Conservation (phyloP, 1,140 invertebrate species). For the Cyrtorhinus lividipennis region DNA sequence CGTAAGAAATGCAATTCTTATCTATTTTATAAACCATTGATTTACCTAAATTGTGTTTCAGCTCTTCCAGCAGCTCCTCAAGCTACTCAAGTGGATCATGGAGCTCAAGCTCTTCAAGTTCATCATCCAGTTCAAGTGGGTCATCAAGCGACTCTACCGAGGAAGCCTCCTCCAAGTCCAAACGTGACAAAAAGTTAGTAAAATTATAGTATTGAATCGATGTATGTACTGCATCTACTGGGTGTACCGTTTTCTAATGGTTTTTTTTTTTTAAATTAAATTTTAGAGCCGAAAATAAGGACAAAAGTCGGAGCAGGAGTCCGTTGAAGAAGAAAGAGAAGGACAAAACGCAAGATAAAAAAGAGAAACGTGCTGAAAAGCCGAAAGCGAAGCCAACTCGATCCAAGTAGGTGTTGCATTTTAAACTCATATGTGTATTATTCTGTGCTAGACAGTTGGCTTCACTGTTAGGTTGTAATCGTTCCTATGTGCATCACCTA, state of each 20-base stretch:
- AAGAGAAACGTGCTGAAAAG: constrained; percentile 30
- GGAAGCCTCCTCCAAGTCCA: constrained; percentile 28
- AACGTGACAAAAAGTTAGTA: background rate
- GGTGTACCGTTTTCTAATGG: background rate
- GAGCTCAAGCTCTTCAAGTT: constrained; percentile 45
- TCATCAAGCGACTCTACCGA: constrained; percentile 39
- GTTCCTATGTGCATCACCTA: no score
- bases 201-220: no score
- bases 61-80: constrained; percentile 55
- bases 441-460: no score
- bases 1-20: no score
- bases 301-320: constrained; percentile 35
- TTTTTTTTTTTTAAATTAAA: constrained; percentile 5
- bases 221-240: no score
- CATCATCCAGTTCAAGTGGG: constrained; percentile 48
- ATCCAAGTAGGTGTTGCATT: constrained; percentile 33
- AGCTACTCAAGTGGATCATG: constrained; percentile 40
- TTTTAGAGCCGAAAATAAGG: constrained; percentile 28
- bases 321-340: constrained; percentile 34
- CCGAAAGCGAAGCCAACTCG: constrained; percentile 40
- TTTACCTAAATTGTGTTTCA: background rate
- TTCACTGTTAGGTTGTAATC: no score
- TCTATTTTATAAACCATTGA: no score
- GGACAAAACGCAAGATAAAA: constrained; percentile 30
- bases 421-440: no score